phyloP scores from a whole-genome alignment of 2,113 vertebrate species.

The Lutjanus erythropterus region DNA sequence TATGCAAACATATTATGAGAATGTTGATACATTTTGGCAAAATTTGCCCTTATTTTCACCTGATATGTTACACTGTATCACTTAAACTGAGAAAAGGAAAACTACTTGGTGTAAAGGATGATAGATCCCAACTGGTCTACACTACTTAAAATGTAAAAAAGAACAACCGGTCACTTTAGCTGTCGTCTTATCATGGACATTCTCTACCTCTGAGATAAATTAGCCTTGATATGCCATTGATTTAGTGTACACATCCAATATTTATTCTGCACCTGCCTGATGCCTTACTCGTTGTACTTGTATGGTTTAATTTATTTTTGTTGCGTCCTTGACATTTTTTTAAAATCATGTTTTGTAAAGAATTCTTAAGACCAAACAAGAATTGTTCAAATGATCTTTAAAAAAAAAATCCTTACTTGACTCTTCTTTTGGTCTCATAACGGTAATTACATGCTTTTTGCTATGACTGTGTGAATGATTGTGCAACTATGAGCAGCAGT shows the following conservation, averaged over 20 bases:
- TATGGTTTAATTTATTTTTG: slow-evolving; percentile 56
- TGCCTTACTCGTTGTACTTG: slow-evolving; percentile 80
- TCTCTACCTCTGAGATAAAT: slow-evolving; percentile 84
- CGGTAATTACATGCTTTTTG: slow-evolving; percentile 35
- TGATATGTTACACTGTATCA: slow-evolving; percentile 36
- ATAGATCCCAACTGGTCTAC: slow-evolving; percentile 19
- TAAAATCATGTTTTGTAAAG: slow-evolving; percentile 50
- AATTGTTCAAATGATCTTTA: slow-evolving; percentile 14
- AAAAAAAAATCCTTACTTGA: slow-evolving; percentile 37
- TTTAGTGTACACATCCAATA: slow-evolving; percentile 61
- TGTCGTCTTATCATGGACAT: slow-evolving; percentile 73
- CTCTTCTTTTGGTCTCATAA: slow-evolving; percentile 23
- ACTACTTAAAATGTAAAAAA: slow-evolving; percentile 45
- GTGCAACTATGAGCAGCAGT: slow-evolving; percentile 57
- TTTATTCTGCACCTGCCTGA: slow-evolving; percentile 79
- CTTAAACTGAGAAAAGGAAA: slow-evolving; percentile 63
- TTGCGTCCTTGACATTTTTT: slow-evolving; percentile 36
- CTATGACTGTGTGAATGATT: slow-evolving; percentile 50
- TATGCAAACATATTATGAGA: slow-evolving; percentile 75
- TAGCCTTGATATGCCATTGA: slow-evolving; percentile 65
- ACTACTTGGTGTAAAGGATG: slow-evolving; percentile 39
- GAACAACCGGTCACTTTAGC: slow-evolving; percentile 57
- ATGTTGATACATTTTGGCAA: slow-evolving; percentile 75
- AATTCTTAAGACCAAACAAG: slow-evolving; percentile 5
- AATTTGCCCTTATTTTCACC: slow-evolving; percentile 42